Base-by-base conservation (phyloP, 2,797 vertebrate species). In the Lacerta bilineata region DNA sequence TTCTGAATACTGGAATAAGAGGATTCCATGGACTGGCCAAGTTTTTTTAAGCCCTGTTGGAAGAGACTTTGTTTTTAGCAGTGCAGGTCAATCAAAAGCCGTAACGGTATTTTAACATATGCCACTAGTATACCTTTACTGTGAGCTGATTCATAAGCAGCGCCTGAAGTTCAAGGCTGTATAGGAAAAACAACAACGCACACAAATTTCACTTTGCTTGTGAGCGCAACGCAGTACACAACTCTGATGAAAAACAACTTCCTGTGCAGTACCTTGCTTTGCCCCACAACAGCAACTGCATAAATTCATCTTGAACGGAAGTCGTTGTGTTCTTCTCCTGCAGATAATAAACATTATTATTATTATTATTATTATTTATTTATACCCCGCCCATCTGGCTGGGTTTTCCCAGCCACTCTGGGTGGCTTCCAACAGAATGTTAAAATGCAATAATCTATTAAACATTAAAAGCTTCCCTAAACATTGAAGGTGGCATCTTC, bases 1-100 rank as follows among this genome's bases (percentile, higher is more conserved):
- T 99, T 99, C 80, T 99, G 99, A 95, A 99, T 99, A 93, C 98
- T 99, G 91, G 99, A 98, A 93, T 99, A 99, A 0, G 99, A 99
- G 0, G 98, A 99, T 89, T 99, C 99, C 88, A 99, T 99, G 71
- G 99, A 99, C 80, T 99, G 99, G 88, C 99, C 99, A 10, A 99
- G 98, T 93, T 99, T 99, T 96, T 99, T 99, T 91, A 99, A 97
- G 20, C 99, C 99, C 99, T 99, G 91, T 90, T 85, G 93, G 85
- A 88, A 93, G 89, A 94, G 7, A 93, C 91, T 87, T 25, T 82
- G 2, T 71, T 78, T 81, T 93, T 23, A 88, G 0, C 61, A 80
- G 4, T 4, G 39, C 2, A 7, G 1, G 5, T 64, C 84, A 89
- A 43, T 10, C n/a, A 61, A 78, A 82, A 18, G 9, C n/a, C 77